phyloP scores from a whole-genome alignment of 2,113 vertebrate genomes.

The Mesocricetus auratus region DNA sequence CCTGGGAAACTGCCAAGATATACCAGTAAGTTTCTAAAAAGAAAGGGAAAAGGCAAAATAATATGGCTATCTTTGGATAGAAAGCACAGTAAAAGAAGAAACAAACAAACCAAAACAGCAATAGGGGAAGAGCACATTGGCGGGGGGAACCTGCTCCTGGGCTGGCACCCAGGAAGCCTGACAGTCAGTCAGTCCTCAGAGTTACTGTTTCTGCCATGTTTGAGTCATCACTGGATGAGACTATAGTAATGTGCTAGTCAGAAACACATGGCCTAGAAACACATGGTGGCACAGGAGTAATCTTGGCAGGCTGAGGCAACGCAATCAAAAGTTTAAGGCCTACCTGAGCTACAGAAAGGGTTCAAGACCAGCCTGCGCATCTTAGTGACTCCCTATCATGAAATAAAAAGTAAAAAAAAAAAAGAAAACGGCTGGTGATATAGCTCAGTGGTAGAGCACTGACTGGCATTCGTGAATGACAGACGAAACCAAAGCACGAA shows the following conservation, averaged over 20 bases:
- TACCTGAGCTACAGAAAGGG: background rate
- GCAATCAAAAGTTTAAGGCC: background rate
- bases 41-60: background rate
- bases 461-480: background rate
- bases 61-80: background rate
- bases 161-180: too few species aligned
- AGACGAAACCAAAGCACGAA: background rate
- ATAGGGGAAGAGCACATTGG: background rate
- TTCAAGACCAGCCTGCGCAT: background rate
- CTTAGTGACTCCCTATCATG: background rate
- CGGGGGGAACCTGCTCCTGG: too few species aligned
- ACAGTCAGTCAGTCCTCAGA: background rate
- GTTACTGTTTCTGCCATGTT: fast-evolving
- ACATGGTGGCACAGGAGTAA: background rate
- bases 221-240: too few species aligned
- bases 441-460: background rate
- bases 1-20: background rate
- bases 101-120: background rate
- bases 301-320: background rate
- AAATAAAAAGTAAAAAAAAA: background rate
- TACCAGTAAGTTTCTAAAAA: background rate
- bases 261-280: background rate
- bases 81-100: background rate
- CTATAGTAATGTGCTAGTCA: background rate
- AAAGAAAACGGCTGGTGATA: background rate